Conservation (phyloP, 2,113 vertebrate species). For the Chloropsis hardwickii region DNA sequence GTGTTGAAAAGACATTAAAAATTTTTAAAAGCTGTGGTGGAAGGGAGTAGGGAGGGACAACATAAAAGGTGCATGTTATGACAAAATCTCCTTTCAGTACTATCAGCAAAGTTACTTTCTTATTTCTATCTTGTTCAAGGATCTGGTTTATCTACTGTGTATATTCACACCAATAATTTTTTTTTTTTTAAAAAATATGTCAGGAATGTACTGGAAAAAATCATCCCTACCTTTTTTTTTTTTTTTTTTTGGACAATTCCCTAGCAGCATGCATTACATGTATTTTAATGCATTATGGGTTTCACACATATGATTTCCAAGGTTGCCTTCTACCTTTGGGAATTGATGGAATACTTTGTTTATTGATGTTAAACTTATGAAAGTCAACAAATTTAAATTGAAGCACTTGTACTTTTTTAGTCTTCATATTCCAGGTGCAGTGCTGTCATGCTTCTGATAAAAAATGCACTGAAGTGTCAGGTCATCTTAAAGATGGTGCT, state of each 20-base stretch:
- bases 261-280: not conserved
- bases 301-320: not conserved
- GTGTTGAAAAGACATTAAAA: not conserved
- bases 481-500: not conserved
- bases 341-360: not conserved
- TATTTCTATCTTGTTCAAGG: not conserved
- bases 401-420: not conserved
- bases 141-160: not conserved
- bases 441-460: not conserved
- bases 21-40: not conserved
- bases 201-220: not conserved
- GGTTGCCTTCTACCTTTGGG: not conserved
- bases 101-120: not conserved
- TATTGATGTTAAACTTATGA: not conserved
- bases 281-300: not conserved
- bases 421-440: not conserved
- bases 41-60: rapidly evolving
- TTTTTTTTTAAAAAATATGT: not conserved
- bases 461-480: not conserved
- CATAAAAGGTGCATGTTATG: not conserved
- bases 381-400: not conserved
- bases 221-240: not conserved
- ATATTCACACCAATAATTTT: not conserved
- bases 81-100: not conserved
- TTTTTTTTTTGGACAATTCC: not conserved